A percentile compares a stretch with the other conserved stretches of the same genome.
These are phyloP conservation scores for Gorsachius goisagi DNA, from an alignment of 2,113 vertebrate genomes.

Conservation along the genomic window DNA sequence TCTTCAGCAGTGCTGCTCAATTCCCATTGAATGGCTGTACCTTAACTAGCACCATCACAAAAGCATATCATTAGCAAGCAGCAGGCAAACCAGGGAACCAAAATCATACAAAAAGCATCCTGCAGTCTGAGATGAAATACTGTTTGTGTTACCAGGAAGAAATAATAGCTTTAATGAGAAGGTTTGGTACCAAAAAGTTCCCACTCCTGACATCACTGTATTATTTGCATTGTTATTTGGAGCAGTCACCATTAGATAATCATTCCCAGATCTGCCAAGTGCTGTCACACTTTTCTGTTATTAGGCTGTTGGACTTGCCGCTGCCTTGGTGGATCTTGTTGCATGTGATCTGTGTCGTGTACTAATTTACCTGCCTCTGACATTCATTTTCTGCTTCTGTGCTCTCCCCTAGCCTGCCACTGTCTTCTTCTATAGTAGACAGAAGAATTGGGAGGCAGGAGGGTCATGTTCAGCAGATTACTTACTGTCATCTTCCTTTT, in stretches of 20 bases:
- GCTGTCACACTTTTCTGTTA: neutral
- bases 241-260: neutral
- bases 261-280: neutral
- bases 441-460: conserved; percentile 34
- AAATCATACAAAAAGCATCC: neutral
- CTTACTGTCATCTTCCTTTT: neutral
- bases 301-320: neutral
- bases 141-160: neutral
- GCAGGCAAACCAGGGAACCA: neutral
- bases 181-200: neutral
- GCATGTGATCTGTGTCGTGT: conserved; percentile 33
- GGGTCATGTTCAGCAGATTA: neutral
- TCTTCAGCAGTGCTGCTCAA: neutral
- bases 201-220: neutral
- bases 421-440: conserved; percentile 45
- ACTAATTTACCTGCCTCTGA: conserved; percentile 63
- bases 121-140: neutral
- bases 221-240: neutral
- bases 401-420: conserved; percentile 46
- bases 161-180: neutral
- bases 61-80: neutral
- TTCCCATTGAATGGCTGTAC: neutral
- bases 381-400: conserved; percentile 26
- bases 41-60: neutral
- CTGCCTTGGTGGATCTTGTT: neutral